phyloP scores from a whole-genome alignment of 2,797 vertebrate species.

The Acanthurus lineatus region DNA sequence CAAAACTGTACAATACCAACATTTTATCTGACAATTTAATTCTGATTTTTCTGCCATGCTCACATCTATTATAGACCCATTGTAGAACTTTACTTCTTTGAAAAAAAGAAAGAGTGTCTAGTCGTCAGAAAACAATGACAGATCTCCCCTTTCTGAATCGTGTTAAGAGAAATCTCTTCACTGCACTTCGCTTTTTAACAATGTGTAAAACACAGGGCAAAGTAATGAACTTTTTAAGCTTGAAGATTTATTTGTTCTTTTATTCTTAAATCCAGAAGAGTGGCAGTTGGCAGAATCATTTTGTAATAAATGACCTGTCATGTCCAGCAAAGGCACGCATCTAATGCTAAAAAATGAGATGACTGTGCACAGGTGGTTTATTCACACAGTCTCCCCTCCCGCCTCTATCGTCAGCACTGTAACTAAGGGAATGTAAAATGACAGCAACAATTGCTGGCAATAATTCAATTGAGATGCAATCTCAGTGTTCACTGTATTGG shows the following conservation, averaged over 20 bases:
- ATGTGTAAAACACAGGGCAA: not conserved
- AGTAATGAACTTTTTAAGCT: not conserved
- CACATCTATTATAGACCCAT: not conserved
- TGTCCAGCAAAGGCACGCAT: constrained; percentile 28
- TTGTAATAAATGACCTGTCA: constrained; percentile 55
- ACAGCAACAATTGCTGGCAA: constrained; percentile 61
- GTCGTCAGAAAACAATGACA: not conserved
- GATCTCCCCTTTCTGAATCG: not conserved
- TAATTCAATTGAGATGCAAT: constrained; percentile 67
- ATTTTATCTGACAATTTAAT: too few relatives aligned
- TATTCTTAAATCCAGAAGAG: constrained; percentile 5
- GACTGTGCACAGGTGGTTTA: constrained; percentile 34
- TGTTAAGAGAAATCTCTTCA: constrained; percentile 9
- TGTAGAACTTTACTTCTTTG: not conserved
- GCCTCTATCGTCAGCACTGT: constrained; percentile 38
- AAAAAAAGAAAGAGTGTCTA: constrained; percentile 10
- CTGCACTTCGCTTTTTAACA: not conserved
- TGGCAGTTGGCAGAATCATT: constrained; percentile 37
- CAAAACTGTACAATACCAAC: too few relatives aligned
- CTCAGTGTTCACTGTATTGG: constrained; percentile 35
- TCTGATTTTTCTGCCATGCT: not conserved
- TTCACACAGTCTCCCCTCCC: constrained; percentile 5
- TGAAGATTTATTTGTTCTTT: constrained; percentile 12
- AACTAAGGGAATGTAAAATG: constrained; percentile 55
- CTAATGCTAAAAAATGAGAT: constrained; percentile 54